These are phyloP conservation scores for Epistrophe grossulariae DNA, from an alignment of 2,888 invertebrate species.

Conservation along the genomic window DNA sequence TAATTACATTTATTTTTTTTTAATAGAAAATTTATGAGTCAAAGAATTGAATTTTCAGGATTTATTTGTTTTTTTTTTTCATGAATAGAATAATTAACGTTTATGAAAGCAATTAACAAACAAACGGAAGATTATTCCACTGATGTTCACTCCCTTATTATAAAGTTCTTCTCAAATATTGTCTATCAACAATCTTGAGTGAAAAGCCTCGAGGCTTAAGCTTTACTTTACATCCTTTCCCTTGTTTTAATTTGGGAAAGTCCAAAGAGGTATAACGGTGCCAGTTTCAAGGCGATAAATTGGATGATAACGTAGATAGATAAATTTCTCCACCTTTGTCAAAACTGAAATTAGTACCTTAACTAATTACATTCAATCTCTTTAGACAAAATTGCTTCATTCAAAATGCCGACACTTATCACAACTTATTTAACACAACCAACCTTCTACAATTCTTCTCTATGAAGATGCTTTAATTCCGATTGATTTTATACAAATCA, in stretches of 20 bases:
- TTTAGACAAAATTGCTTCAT: neutral
- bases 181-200: no score
- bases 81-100: neutral
- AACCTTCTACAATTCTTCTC: neutral
- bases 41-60: neutral
- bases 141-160: no score
- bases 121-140: neutral
- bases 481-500: conserved; percentile 52
- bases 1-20: neutral
- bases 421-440: neutral
- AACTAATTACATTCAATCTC: neutral
- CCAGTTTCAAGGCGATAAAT: no score
- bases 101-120: neutral
- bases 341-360: neutral
- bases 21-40: neutral
- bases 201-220: neutral
- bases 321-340: no score
- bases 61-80: neutral
- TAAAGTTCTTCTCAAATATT: no score
- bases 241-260: neutral
- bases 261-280: no score
- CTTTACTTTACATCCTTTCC: neutral
- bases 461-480: conserved; percentile 7
- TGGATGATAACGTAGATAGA: no score
- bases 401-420: neutral